phyloP scores from a whole-genome alignment of 2,113 vertebrate species.

The Lepus americanus region DNA sequence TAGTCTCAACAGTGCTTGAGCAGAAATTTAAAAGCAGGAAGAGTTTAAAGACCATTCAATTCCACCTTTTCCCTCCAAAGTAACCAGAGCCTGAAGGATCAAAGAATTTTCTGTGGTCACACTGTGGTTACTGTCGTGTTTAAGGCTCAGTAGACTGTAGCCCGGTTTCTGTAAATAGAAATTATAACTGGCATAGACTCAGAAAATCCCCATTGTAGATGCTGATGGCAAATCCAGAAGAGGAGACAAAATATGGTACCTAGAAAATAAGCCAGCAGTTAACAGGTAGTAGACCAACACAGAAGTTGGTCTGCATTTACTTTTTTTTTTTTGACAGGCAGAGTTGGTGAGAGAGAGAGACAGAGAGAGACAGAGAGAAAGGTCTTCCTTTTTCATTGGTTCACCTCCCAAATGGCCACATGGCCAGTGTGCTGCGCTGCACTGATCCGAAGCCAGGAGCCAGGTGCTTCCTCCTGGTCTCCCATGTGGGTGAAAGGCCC shows the following conservation, averaged over 20 bases:
- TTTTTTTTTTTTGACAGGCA: too few relatives aligned
- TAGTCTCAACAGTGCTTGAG: background rate
- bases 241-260: too few relatives aligned
- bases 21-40: background rate
- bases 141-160: background rate
- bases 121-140: background rate
- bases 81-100: background rate
- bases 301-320: background rate
- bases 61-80: background rate
- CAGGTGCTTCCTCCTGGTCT: too few relatives aligned
- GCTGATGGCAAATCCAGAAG: background rate
- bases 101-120: background rate
- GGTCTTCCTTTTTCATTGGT: too few relatives aligned
- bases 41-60: background rate
- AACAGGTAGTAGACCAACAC: background rate
- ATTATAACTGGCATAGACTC: background rate
- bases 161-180: background rate
- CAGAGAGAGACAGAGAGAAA: too few relatives aligned
- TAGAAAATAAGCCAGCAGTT: background rate
- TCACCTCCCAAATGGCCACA: too few relatives aligned
- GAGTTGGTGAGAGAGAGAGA: too few relatives aligned
- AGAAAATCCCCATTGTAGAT: background rate
- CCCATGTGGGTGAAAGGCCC: too few relatives aligned
- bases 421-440: too few relatives aligned
- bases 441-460: too few relatives aligned